phyloP scores from a whole-genome alignment of 1,140 invertebrate genomes.

The Drosophila sulfurigaster region DNA sequence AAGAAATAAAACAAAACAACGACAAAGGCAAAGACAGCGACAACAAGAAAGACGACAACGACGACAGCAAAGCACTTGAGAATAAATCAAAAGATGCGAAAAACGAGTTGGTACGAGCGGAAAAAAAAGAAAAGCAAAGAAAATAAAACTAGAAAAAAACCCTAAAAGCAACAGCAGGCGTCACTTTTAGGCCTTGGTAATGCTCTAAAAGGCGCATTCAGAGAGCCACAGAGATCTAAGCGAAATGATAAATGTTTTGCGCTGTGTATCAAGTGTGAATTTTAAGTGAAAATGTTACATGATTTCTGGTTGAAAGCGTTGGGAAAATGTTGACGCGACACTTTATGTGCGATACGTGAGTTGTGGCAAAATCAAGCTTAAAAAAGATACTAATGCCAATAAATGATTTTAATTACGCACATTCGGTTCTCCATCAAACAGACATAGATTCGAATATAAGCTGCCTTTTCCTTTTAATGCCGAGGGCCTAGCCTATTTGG shows the following conservation, averaged over 20 bases:
- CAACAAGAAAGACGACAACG: slow-evolving; percentile 4
- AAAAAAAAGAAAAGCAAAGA: slow-evolving; percentile 8
- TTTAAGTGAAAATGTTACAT: slow-evolving; percentile 76
- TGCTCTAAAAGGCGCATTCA: slow-evolving; percentile 57
- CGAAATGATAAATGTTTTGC: slow-evolving; percentile 74
- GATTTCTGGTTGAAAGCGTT: slow-evolving; percentile 33
- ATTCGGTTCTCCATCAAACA: slow-evolving; percentile 30
- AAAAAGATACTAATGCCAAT: slow-evolving; percentile 61
- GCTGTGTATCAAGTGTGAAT: slow-evolving; percentile 80
- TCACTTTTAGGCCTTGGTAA: slow-evolving; percentile 65
- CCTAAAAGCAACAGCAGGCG: slow-evolving; percentile 48
- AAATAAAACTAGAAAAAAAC: slow-evolving; percentile 14
- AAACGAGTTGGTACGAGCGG: slow-evolving; percentile 43
- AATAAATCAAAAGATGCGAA: slow-evolving; percentile 83
- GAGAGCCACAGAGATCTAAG: slow-evolving; percentile 61
- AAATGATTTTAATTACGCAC: slow-evolving; percentile 76
- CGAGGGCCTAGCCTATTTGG: slow-evolving; percentile 33
- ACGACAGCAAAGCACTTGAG: slow-evolving; percentile 56
- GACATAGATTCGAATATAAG: slow-evolving; percentile 8
- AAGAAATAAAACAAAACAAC: slow-evolving; percentile 57
- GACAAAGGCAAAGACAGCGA: slow-evolving; percentile 3
- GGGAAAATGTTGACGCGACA: slow-evolving; percentile 51
- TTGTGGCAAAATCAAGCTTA: slow-evolving; percentile 54
- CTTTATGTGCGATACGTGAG: slow-evolving; percentile 69
- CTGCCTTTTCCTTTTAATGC: slow-evolving; percentile 20